Conservation (phyloP, 2,888 invertebrate species). For the Idaea aversata region DNA sequence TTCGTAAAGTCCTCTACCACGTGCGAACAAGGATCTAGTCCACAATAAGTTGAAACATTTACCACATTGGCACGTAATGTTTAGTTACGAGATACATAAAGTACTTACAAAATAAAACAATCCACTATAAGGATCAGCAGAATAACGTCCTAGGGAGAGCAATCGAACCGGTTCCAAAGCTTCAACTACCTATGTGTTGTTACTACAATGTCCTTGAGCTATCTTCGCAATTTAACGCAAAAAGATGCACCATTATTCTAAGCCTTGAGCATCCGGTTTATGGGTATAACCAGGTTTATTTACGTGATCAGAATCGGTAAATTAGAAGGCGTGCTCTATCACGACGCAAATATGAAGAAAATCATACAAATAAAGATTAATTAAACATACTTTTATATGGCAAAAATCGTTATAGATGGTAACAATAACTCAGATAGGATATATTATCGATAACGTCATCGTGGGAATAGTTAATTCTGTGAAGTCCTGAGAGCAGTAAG, state of each 20-base stretch:
- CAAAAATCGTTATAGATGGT: neutral
- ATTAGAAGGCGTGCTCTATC: slow-evolving; percentile 46
- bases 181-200: neutral
- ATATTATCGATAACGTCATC: slow-evolving; percentile 48
- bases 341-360: slow-evolving; percentile 26
- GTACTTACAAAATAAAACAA: neutral
- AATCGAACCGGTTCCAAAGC: slow-evolving; percentile 2
- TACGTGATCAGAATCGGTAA: slow-evolving; percentile 55
- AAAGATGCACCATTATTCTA: neutral
- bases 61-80: neutral
- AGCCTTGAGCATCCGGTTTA: slow-evolving; percentile 55
- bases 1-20: neutral
- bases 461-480: slow-evolving; percentile 48
- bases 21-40: neutral
- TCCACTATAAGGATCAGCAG: neutral
- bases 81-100: too few relatives aligned
- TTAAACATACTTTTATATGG: slow-evolving; percentile 3
- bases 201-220: slow-evolving; percentile 1
- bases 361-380: neutral
- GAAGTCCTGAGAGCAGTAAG: slow-evolving; percentile 40
- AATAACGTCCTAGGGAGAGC: neutral
- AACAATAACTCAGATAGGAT: slow-evolving; percentile 1
- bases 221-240: slow-evolving; percentile 9
- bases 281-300: slow-evolving; percentile 59
- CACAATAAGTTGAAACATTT: neutral